Conservation (phyloP, 2,797 vertebrate species). For the Platalea minor region DNA sequence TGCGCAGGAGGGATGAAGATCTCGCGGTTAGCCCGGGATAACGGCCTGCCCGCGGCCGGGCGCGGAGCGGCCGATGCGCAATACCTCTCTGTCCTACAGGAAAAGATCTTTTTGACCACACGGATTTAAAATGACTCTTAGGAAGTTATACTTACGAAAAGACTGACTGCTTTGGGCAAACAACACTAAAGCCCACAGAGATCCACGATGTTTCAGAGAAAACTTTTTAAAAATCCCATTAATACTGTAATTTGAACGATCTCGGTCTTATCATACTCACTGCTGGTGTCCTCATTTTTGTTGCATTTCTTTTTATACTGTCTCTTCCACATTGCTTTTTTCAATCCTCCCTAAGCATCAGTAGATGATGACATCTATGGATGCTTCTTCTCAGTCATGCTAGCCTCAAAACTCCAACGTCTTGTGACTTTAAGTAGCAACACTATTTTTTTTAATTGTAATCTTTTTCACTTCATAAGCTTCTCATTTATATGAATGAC, state of each 20-base stretch:
- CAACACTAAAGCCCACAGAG: neutral
- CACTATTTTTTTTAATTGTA: neutral
- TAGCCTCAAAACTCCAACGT: neutral
- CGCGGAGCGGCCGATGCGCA: neutral
- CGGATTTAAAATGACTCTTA: neutral
- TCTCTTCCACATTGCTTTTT: neutral
- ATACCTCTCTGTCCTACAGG: neutral
- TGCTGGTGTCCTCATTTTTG: neutral
- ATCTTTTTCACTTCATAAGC: neutral
- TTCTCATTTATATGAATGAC: neutral
- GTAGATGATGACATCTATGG: neutral
- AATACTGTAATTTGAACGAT: neutral
- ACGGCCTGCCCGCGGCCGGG: neutral
- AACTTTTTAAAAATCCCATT: neutral
- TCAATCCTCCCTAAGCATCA: neutral
- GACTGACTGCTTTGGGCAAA: neutral
- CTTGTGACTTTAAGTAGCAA: neutral
- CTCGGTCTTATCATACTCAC: neutral
- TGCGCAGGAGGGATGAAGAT: neutral
- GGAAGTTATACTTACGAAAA: neutral
- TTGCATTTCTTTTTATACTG: neutral
- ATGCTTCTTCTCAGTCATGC: neutral
- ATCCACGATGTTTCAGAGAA: neutral
- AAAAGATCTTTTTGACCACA: neutral
- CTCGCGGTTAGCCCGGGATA: neutral